Conservation (phyloP, 2,888 invertebrate species). For the Drosophila maculinotata region DNA sequence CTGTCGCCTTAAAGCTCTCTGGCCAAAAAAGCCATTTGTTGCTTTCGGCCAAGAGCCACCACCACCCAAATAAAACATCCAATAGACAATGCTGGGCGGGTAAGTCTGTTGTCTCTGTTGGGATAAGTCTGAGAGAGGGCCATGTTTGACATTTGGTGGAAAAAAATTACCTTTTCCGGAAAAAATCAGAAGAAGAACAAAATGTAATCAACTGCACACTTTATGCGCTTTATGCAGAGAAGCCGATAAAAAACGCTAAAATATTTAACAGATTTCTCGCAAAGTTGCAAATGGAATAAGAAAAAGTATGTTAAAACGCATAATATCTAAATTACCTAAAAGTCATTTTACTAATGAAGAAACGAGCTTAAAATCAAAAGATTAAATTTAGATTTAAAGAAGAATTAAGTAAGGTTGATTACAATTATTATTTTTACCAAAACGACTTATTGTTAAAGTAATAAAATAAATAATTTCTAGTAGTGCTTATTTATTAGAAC, state of each 20-base stretch:
- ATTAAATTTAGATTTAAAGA: too few relatives aligned
- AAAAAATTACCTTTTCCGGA: conserved; percentile 40
- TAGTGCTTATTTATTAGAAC: too few relatives aligned
- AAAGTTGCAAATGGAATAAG: too few relatives aligned
- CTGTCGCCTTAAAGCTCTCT: conserved; percentile 10
- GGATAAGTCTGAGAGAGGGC: conserved; percentile 20
- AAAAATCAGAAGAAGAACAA: conserved; percentile 15
- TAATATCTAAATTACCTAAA: not conserved
- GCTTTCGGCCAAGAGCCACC: conserved; percentile 49
- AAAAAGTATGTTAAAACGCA: not conserved
- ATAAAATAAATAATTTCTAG: too few relatives aligned
- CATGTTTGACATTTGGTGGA: conserved; percentile 46
- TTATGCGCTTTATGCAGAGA: not conserved
- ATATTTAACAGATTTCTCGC: not conserved
- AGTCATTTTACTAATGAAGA: not conserved
- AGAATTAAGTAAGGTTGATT: too few relatives aligned
- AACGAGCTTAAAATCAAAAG: not conserved
- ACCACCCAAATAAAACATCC: conserved; percentile 3
- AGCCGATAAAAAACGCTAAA: conserved; percentile 7
- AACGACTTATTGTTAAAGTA: too few relatives aligned
- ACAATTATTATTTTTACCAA: too few relatives aligned
- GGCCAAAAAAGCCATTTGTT: conserved; percentile 64
- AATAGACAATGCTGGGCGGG: conserved; percentile 14
- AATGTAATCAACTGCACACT: conserved; percentile 1
- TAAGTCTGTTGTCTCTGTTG: conserved; percentile 1